A percentile compares a stretch with the other conserved stretches of the same genome.
Evolutionary conservation across 2,797 vertebrate genomes (phyloP).

Genomic region (Ctenopoma multispine): DNA sequence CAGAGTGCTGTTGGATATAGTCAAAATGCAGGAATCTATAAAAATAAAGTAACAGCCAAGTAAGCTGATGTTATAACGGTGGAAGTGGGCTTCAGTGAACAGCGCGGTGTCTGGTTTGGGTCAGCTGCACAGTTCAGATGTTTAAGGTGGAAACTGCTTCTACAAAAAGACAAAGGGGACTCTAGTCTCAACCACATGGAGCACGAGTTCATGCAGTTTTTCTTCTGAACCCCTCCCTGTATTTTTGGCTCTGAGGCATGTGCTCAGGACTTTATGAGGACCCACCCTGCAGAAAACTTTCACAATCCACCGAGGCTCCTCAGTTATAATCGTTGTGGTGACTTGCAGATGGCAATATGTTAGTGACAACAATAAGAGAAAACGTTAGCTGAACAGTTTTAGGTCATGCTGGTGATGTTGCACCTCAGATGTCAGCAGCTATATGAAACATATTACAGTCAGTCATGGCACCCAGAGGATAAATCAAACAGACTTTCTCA

Average conservation of each 20-base stretch:
- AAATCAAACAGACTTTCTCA: too few species aligned
- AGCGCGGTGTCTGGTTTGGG: too few species aligned
- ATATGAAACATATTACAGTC: too few species aligned
- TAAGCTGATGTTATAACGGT: too few species aligned
- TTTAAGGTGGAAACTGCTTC: too few species aligned
- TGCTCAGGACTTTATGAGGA: not conserved
- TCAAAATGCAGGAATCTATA: not conserved
- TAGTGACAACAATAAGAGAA: not conserved
- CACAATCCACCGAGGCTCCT: not conserved
- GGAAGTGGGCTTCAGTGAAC: too few species aligned
- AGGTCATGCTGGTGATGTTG: too few species aligned
- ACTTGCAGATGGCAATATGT: not conserved
- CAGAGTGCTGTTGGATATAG: not conserved
- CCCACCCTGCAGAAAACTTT: not conserved
- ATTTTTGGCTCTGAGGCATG: constrained; percentile 19
- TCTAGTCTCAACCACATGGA: constrained; percentile 31
- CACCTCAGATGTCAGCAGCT: too few species aligned
- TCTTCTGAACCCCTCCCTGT: not conserved
- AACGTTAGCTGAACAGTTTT: not conserved
- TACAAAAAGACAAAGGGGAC: too few species aligned
- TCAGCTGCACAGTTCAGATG: too few species aligned
- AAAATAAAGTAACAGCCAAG: too few species aligned
- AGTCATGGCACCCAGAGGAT: too few species aligned
- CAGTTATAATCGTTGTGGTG: not conserved
- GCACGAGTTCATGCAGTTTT: not conserved